A percentile compares a stretch with the other conserved stretches of the same genome.
Evolutionary conservation across 2,113 vertebrate species (phyloP).

Genomic region (Mesoclemmys tuberculata): DNA sequence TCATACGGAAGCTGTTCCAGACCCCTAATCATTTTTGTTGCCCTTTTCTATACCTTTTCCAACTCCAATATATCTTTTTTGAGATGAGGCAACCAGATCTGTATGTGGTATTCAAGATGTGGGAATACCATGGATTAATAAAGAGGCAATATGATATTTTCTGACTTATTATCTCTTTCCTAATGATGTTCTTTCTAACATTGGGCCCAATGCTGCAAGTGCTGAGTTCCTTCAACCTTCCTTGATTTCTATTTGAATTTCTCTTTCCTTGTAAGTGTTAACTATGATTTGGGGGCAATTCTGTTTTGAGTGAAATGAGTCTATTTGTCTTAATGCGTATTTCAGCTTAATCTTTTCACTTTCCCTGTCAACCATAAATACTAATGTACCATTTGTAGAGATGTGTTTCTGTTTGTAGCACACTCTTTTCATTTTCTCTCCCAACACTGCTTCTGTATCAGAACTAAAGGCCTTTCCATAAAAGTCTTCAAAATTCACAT

Average conservation of each 20-base stretch:
- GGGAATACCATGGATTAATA: too few relatives aligned
- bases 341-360: constrained; percentile 48
- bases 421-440: constrained; percentile 34
- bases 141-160: too few relatives aligned
- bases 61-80: too few relatives aligned
- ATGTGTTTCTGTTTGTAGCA: constrained; percentile 17
- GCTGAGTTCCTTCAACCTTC: constrained; percentile 11
- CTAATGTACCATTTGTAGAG: neutral
- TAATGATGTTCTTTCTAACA: neutral
- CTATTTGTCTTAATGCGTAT: constrained; percentile 38
- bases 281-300: constrained; percentile 37
- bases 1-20: too few relatives aligned
- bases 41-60: too few relatives aligned
- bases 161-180: too few relatives aligned
- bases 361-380: constrained; percentile 30
- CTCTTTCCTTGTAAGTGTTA: constrained; percentile 12
- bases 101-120: too few relatives aligned
- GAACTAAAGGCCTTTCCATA: neutral
- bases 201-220: neutral
- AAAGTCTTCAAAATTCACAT: neutral
- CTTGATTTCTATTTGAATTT: neutral
- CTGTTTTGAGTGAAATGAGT: constrained; percentile 27
- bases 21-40: too few relatives aligned
- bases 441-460: neutral
- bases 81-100: too few relatives aligned